Base-by-base conservation (phyloP, 2,888 invertebrate genomes). In the Dynastes tityus region DNA sequence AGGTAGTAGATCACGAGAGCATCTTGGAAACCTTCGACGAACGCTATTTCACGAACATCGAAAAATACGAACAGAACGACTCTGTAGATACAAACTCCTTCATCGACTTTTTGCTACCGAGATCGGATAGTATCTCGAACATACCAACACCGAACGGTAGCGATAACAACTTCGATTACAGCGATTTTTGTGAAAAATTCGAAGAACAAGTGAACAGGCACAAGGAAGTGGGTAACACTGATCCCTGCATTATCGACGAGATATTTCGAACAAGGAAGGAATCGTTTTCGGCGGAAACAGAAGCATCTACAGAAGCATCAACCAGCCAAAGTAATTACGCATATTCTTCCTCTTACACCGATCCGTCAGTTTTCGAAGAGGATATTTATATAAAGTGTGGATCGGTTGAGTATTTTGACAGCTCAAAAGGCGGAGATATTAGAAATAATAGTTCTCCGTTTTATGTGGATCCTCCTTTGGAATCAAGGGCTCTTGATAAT, bases 111-210 rank as follows among this genome's bases (percentile, higher is more conserved):
- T 49, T 83, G 11, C 49, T 77, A 11, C 70, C 79, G 5, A 77
- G 65, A 55, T 55, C 58, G 49, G 77, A 64, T 11, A 63, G 76
- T 37, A 11, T 76, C 8, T n/a, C 29, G 22, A 74, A 32, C 27
- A 61, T 49, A 32, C 32, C 58, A 11, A 45, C 40, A 2, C 32
- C 55, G 27, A 27, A 13, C 55, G 61, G 32, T 49, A 37, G 32
- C 61, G 82, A 83, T 37, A 81, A 83, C 4, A 82, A 83, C 63
- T 87, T 87, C 80, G 87, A 88, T 81, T 88, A 87, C 78, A 84
- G 85, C 78, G 87, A 87, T 64, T 88, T 88, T 79, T 87, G 85
- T 9, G 84, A 84, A 53, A 84, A 85, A 78, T 88, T 88, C 81
- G 85, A 87, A 16, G 79, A 84, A 85, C 76, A 77, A 40, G 77